phyloP scores from a whole-genome alignment of 1,140 invertebrate species.

The Carposina sasakii region DNA sequence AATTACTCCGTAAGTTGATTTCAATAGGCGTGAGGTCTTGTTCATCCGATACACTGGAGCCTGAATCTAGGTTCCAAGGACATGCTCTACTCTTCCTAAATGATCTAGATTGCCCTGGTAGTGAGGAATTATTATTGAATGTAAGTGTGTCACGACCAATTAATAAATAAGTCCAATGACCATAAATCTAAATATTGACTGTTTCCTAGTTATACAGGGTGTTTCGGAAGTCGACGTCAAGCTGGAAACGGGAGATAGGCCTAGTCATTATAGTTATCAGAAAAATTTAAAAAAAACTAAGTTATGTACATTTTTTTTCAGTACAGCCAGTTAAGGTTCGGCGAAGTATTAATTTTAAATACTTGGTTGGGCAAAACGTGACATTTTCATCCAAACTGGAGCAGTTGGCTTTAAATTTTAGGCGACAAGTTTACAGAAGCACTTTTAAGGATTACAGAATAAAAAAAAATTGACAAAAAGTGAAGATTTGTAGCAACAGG shows the following conservation, averaged over 20 bases:
- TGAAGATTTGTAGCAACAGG: too few species aligned
- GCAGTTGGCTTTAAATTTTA: too few species aligned
- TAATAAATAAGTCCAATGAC: too few species aligned
- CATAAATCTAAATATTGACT: background rate
- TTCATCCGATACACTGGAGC: background rate
- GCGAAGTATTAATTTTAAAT: too few species aligned
- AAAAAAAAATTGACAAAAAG: too few species aligned
- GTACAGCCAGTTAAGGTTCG: too few species aligned
- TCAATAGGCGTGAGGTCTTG: conserved; percentile 25
- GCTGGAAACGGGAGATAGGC: background rate
- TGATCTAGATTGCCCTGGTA: conserved; percentile 35
- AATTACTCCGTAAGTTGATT: conserved; percentile 26
- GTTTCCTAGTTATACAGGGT: background rate
- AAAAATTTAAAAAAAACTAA: background rate
- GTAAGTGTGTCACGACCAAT: too few species aligned
- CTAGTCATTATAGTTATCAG: background rate
- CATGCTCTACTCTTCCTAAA: conserved; percentile 30
- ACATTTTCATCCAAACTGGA: too few species aligned
- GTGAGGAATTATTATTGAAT: conserved; percentile 23
- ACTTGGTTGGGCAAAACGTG: too few species aligned
- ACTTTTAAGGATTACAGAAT: too few species aligned
- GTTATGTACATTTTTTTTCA: background rate
- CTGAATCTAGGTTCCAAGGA: conserved; percentile 16
- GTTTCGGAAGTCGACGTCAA: background rate
- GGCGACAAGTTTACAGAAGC: too few species aligned